Conservation (phyloP, 2,888 invertebrate species). For the Tinea pellionella region DNA sequence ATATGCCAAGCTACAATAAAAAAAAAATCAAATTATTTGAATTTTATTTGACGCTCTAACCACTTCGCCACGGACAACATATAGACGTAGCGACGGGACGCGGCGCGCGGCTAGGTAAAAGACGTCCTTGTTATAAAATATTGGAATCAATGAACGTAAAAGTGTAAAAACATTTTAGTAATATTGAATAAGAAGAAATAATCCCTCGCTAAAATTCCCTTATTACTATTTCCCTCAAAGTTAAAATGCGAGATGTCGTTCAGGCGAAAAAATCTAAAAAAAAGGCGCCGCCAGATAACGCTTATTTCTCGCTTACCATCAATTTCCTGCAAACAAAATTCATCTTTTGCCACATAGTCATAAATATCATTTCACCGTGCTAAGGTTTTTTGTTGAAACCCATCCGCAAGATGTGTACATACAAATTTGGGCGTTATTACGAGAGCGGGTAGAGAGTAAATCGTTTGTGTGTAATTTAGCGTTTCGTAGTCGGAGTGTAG, state of each 20-base stretch:
- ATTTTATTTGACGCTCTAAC: too few species aligned
- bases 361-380: conserved; percentile 26
- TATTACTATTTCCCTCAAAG: conserved; percentile 17
- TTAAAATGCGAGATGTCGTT: conserved; percentile 27
- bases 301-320: conserved; percentile 18
- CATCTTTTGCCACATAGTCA: conserved; percentile 25
- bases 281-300: conserved; percentile 34
- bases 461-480: background rate
- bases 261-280: conserved; percentile 27
- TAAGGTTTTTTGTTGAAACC: background rate
- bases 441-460: background rate
- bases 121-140: too few species aligned
- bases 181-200: background rate
- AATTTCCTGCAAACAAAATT: conserved; percentile 21
- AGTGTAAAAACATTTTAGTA: background rate
- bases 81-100: too few species aligned
- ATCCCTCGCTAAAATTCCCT: background rate
- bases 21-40: too few species aligned
- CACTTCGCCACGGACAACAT: too few species aligned
- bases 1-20: too few species aligned
- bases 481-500: background rate
- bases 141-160: background rate
- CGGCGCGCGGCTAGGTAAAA: too few species aligned
- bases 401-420: background rate
- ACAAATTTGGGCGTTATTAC: background rate